phyloP scores from a whole-genome alignment of 2,888 invertebrate genomes.

The Drosophila monieri region DNA sequence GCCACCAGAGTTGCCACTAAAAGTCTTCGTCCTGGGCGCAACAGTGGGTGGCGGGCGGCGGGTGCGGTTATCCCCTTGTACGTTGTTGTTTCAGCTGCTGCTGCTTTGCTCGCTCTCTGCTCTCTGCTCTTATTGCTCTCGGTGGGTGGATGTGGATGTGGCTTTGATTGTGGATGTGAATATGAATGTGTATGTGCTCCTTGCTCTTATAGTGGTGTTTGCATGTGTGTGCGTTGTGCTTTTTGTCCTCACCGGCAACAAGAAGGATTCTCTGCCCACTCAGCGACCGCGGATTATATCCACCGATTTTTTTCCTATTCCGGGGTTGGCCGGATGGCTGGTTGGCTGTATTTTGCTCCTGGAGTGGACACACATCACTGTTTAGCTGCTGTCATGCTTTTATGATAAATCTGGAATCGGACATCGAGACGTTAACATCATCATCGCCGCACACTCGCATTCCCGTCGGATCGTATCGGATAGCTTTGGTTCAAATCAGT shows the following conservation, averaged over 20 bases:
- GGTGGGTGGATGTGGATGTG: constrained; percentile 54
- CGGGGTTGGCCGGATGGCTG: constrained; percentile 69
- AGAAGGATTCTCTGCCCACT: constrained; percentile 68
- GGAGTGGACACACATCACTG: constrained; percentile 74
- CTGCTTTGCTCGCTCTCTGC: constrained; percentile 57
- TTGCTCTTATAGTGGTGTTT: constrained; percentile 60
- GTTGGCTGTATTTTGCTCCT: constrained; percentile 49
- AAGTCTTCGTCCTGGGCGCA: constrained; percentile 60
- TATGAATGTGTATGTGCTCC: constrained; percentile 14
- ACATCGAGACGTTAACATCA: constrained; percentile 82
- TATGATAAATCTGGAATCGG: constrained; percentile 83
- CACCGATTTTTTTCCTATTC: constrained; percentile 65
- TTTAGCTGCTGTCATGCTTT: constrained; percentile 81
- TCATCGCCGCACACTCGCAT: constrained; percentile 61
- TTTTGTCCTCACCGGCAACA: constrained; percentile 61
- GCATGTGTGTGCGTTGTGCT: constrained; percentile 48
- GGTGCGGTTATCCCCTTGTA: constrained; percentile 72
- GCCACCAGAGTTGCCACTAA: constrained; percentile 80
- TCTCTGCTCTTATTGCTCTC: constrained; percentile 72
- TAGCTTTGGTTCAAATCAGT: constrained; percentile 17
- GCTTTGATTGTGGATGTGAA: constrained; percentile 45
- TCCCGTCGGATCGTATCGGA: constrained; percentile 40
- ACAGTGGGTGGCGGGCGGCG: constrained; percentile 35
- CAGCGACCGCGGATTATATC: constrained; percentile 76
- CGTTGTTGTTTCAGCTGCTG: constrained; percentile 35